Base-by-base conservation (phyloP, 2,113 vertebrate genomes). In the Solea senegalensis region DNA sequence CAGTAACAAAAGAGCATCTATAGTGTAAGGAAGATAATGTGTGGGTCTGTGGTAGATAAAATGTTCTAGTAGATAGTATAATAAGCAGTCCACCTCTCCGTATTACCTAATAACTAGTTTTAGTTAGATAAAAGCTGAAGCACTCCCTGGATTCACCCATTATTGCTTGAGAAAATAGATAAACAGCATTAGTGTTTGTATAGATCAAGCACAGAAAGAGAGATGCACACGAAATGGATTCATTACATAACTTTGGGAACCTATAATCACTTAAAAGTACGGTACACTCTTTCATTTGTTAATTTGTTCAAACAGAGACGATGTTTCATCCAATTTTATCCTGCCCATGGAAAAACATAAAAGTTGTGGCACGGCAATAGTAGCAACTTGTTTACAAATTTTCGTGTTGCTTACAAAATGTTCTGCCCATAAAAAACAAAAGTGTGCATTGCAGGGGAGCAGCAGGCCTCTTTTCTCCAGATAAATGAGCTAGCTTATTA, bases 401-500 rank as follows among this genome's bases (percentile, higher is more conserved):
- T 66, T 67, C 2, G 12, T 74, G 40, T 62, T 44, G 1, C 44
- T 45, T 26, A 11, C 28, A 53, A 57, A 54, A 41, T 43, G 21
- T 46, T 44, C n/a, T 8, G 40, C 28, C 59, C 43, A 41, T 14
- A 51, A 9, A 49, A 26, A 26, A 3, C 34, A 12, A 43, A 60
- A 70, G 61, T 83, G 75, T 67, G 76, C 76, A 65, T 82, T 82
- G 82, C 74, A 60, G 74, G 65, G 82, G 78, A 84, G 56, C 80
- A 85, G 76, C 78, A 78, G 70, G 76, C 65, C 51, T 82, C 74
- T 81, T 87, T 84, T 84, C 77, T 77, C 53, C 81, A 89, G 78
- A 89, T 89, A 88, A 90, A 92, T 84, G 75, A 85, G 77, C 77
- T 53, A 74, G 65, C 79, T 82, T 85, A 88, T 89, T 89, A 81